Evolutionary conservation across 2,888 invertebrate genomes (phyloP).

Genomic region (Hypsopygia costalis): DNA sequence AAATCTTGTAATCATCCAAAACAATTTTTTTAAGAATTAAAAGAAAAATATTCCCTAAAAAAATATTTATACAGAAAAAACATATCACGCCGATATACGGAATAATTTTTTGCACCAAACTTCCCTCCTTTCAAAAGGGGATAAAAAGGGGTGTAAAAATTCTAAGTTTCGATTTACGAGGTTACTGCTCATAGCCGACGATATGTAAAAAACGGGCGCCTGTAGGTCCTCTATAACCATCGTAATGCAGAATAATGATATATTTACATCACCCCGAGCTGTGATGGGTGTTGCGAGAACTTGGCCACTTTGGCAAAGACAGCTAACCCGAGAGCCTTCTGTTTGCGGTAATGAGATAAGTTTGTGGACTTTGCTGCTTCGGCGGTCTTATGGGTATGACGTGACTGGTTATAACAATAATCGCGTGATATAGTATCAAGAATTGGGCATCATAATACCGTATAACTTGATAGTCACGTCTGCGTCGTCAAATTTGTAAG

Average conservation of each 20-base stretch:
- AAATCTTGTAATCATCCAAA: too few relatives aligned
- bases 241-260: constrained; percentile 1
- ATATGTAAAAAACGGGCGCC: too few relatives aligned
- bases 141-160: too few relatives aligned
- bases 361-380: constrained; percentile 37
- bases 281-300: constrained; percentile 6
- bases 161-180: too few relatives aligned
- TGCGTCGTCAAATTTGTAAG: neutral
- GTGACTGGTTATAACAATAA: constrained; percentile 5
- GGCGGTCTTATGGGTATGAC: constrained; percentile 21
- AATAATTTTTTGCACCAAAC: too few relatives aligned
- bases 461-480: neutral
- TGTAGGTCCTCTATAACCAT: neutral
- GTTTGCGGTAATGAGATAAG: constrained; percentile 60
- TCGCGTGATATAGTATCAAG: constrained; percentile 1
- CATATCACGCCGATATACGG: too few relatives aligned
- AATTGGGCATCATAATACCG: neutral
- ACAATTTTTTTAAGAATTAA: too few relatives aligned
- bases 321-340: constrained; percentile 19
- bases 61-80: too few relatives aligned
- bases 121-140: too few relatives aligned
- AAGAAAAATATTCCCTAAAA: too few relatives aligned
- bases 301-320: constrained; percentile 12
- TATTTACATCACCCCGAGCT: neutral
- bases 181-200: too few relatives aligned